phyloP scores from a whole-genome alignment of 2,113 vertebrate species.

The Forbesichthys papilliferus region DNA sequence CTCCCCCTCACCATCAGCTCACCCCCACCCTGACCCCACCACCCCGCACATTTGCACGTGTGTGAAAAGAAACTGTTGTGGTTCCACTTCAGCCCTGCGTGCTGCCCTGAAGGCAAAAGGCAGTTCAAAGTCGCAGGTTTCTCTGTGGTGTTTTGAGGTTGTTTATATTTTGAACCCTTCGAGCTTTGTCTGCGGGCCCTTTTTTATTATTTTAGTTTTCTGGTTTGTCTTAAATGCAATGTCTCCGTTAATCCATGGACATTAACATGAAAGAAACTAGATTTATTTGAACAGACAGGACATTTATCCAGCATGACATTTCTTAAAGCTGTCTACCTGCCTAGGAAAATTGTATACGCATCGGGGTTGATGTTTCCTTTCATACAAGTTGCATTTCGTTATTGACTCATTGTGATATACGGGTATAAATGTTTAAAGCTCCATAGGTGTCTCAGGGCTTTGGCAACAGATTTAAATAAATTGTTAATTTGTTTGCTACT shows the following conservation, averaged over 20 bases:
- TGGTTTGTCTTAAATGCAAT: slow-evolving; percentile 8
- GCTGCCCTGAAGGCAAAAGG: slow-evolving; percentile 69
- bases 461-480: neutral
- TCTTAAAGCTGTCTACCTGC: neutral
- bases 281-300: slow-evolving; percentile 13
- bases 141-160: slow-evolving; percentile 41
- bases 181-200: neutral
- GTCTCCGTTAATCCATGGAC: neutral
- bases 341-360: neutral
- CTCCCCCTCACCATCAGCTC: slow-evolving; percentile 2
- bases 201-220: slow-evolving; percentile 24
- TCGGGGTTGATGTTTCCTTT: neutral
- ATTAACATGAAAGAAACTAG: neutral
- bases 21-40: slow-evolving; percentile 38
- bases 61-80: slow-evolving; percentile 64
- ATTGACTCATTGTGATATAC: slow-evolving; percentile 39
- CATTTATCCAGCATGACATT: neutral
- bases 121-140: slow-evolving; percentile 70
- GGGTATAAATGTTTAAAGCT: slow-evolving; percentile 31
- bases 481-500: slow-evolving; percentile 10
- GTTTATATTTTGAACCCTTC: slow-evolving; percentile 25
- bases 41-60: slow-evolving; percentile 75
- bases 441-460: slow-evolving; percentile 8
- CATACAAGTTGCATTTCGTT: slow-evolving; percentile 13
- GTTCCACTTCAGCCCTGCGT: slow-evolving; percentile 51